Conservation (phyloP, 2,888 invertebrate species). For the Philonicus albiceps region DNA sequence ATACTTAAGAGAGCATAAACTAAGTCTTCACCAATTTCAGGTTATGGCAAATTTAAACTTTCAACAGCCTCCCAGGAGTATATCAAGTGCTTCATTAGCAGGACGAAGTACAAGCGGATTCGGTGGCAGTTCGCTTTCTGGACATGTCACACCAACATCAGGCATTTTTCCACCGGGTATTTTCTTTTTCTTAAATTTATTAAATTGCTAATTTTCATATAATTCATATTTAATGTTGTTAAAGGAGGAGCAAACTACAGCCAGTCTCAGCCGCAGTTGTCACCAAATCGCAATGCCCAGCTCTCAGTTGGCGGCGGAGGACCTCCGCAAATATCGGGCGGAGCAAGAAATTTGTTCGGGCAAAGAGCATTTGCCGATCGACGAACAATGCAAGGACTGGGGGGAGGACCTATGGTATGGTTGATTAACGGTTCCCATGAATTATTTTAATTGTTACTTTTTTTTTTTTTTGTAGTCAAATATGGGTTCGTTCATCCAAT, state of each 20-base stretch:
- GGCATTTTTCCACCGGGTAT: slow-evolving; percentile 68
- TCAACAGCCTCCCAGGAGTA: slow-evolving; percentile 87
- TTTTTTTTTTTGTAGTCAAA: slow-evolving; percentile 64
- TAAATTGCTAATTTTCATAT: neutral
- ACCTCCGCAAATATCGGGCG: slow-evolving; percentile 67
- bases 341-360: slow-evolving; percentile 74
- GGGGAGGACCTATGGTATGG: slow-evolving; percentile 62
- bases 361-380: slow-evolving; percentile 83
- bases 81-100: slow-evolving; percentile 79
- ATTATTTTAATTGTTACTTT: slow-evolving; percentile 8
- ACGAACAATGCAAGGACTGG: slow-evolving; percentile 69
- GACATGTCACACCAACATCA: slow-evolving; percentile 78
- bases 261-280: slow-evolving; percentile 66
- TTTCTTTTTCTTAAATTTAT: slow-evolving; percentile 40
- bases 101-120: slow-evolving; percentile 72
- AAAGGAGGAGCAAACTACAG: slow-evolving; percentile 63
- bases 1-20: neutral
- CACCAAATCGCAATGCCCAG: slow-evolving; percentile 68
- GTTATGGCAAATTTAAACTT: slow-evolving; percentile 95
- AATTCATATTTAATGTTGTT: neutral
- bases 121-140: slow-evolving; percentile 73
- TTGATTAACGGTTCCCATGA: neutral
- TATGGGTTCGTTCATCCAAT: slow-evolving; percentile 71
- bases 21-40: slow-evolving; percentile 61
- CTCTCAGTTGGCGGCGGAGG: slow-evolving; percentile 66